Evolutionary conservation across 2,888 invertebrate genomes (phyloP).

Genomic region (Orchesellides sinensis): DNA sequence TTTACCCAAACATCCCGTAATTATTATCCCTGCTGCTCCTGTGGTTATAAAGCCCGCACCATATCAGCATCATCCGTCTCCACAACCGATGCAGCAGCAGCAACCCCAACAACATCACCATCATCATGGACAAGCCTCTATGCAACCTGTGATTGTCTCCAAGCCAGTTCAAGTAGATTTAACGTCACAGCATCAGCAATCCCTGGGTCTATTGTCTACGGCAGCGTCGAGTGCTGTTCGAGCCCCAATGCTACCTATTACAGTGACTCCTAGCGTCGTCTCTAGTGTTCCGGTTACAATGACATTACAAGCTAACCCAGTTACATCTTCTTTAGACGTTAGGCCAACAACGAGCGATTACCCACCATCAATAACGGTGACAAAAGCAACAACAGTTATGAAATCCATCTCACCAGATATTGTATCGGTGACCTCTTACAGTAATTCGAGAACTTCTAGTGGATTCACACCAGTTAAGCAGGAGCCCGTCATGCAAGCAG

Average conservation of each 20-base stretch:
- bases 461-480: constrained; percentile 33
- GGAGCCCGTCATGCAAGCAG: not conserved
- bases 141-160: constrained; percentile 44
- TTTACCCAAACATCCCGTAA: constrained; percentile 43
- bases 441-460: not conserved
- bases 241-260: constrained; percentile 38
- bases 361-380: constrained; percentile 53
- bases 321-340: not conserved
- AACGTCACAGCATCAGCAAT: not conserved
- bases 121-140: not conserved
- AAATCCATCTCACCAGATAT: constrained; percentile 53
- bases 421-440: constrained; percentile 37
- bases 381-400: constrained; percentile 55
- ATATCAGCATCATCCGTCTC: constrained; percentile 2
- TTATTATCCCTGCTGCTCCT: constrained; percentile 42
- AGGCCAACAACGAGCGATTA: constrained; percentile 16
- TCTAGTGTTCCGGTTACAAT: not conserved
- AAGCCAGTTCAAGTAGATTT: constrained; percentile 41
- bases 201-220: constrained; percentile 1
- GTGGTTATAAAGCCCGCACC: constrained; percentile 43
- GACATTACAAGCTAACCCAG: not conserved
- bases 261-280: constrained; percentile 35
- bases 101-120: constrained; percentile 20
- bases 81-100: constrained; percentile 1
- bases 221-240: constrained; percentile 7